Evolutionary conservation across 2,888 invertebrate genomes (phyloP), one percentile per base, ranked within the genome.

Genomic region (Drosophila sordidapex): DNA sequence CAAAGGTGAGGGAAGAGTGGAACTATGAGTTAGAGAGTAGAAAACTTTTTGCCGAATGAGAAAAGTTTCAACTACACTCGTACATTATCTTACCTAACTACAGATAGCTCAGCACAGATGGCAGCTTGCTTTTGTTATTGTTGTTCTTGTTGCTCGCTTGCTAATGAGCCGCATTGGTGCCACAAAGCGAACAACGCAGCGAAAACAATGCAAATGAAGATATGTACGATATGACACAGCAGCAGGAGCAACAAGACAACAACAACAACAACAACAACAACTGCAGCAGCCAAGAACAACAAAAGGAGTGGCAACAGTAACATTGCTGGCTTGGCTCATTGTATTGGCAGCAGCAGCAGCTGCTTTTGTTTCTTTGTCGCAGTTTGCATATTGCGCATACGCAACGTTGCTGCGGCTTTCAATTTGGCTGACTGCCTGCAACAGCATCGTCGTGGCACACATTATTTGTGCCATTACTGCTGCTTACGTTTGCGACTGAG

Each of bases 381-480:
- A 40, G 51, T 76, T 79, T 63, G 71, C 69, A 84, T 76, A 88
- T 84, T 74, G 78, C 88, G 86, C 72, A 83, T 85, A 85, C 83
- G 83, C 80, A 77, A 51, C 83, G 86, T 82, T 82, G 86, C 66
- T 64, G 85, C 79, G 65, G 48, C 63, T 76, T 74, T 70, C 78
- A 73, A 72, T 82, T 82, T 84, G 71, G 46, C 68, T 59, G 38
- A 4, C 27, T 56, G 64, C 51, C 64, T 29, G 65, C 33, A 59
- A 54, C 36, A 61, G 59, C 57, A 56, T 58, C 69, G 72, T 76
- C 69, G 70, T 76, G 53, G 46, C 68, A 61, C 64, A 66, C 49
- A 59, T 63, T 74, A 61, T 66, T 64, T 70, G 65, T 68, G 2
- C 31, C 43, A 18, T 33, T 70, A 35, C 62, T 29, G 18, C 29